A percentile compares a stretch with the other conserved stretches of the same genome.
phyloP scores from a whole-genome alignment of 2,888 invertebrate genomes.

The Catotricha subobsoleta region DNA sequence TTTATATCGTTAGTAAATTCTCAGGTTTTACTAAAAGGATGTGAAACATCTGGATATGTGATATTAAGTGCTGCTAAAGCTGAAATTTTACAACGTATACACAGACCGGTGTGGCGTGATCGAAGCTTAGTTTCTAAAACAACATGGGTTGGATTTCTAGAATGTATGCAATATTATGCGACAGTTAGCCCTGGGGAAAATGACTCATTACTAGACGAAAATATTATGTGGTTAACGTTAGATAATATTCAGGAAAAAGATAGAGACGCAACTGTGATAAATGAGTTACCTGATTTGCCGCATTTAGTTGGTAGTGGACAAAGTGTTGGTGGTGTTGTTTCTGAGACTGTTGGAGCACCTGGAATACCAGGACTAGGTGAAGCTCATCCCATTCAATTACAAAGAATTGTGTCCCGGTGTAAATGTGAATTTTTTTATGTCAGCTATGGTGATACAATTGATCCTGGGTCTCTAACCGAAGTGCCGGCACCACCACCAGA shows the following conservation, averaged over 20 bases:
- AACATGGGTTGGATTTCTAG: constrained; percentile 87
- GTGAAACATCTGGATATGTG: constrained; percentile 93
- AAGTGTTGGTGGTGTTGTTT: constrained; percentile 92
- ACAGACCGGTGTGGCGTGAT: constrained; percentile 77
- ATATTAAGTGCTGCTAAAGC: constrained; percentile 93
- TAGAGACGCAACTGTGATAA: constrained; percentile 57
- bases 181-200: constrained; percentile 74
- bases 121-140: constrained; percentile 78
- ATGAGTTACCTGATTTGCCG: constrained; percentile 67
- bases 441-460: constrained; percentile 65
- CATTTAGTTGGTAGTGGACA: constrained; percentile 86
- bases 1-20: constrained; percentile 49
- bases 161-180: constrained; percentile 99
- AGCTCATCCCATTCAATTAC: constrained; percentile 50
- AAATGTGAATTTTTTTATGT: constrained; percentile 97
- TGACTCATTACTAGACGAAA: constrained; percentile 53
- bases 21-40: constrained; percentile 74
- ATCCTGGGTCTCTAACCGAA: constrained; percentile 35
- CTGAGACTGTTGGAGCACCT: constrained; percentile 70
- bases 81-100: constrained; percentile 75
- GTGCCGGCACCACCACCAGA: constrained; percentile 54
- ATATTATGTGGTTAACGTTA: constrained; percentile 90
- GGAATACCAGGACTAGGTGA: constrained; percentile 43
- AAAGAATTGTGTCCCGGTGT: constrained; percentile 92
- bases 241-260: constrained; percentile 81